Conservation (phyloP, 2,113 vertebrate species). For the Sphyrna mokarran region DNA sequence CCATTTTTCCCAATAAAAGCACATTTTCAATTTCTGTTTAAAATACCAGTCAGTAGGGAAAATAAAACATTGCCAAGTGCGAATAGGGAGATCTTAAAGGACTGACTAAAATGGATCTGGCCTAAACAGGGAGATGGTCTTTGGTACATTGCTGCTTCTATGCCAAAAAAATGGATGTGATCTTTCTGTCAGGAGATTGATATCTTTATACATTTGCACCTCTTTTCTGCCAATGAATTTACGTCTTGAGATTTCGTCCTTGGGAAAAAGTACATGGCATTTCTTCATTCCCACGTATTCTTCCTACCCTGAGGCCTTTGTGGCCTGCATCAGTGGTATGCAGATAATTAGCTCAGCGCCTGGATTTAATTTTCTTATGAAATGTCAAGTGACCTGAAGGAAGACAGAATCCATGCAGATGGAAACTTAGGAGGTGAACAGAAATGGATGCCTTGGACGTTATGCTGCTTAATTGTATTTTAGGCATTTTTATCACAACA, state of each 20-base stretch:
- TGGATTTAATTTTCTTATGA: not conserved
- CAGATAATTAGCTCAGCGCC: not conserved
- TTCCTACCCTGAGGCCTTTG: not conserved
- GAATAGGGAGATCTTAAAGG: not conserved
- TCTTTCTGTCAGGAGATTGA: not conserved
- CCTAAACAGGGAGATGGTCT: not conserved
- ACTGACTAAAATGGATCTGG: not conserved
- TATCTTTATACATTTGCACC: not conserved
- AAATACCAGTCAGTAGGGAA: not conserved
- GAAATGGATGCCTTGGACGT: not conserved
- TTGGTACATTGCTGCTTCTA: not conserved
- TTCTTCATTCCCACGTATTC: not conserved
- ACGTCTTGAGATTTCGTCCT: not conserved
- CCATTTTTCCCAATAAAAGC: not conserved
- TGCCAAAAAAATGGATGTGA: not conserved
- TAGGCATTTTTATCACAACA: not conserved
- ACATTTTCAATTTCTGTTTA: not conserved
- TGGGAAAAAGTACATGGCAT: not conserved
- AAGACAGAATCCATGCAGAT: not conserved
- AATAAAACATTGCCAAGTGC: not conserved
- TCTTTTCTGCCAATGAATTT: not conserved
- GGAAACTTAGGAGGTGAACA: not conserved
- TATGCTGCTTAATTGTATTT: not conserved
- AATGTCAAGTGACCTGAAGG: not conserved
- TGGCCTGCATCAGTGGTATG: not conserved